Evolutionary conservation across 2,113 vertebrate species (phyloP).

Genomic region (Tragulus kanchil): DNA sequence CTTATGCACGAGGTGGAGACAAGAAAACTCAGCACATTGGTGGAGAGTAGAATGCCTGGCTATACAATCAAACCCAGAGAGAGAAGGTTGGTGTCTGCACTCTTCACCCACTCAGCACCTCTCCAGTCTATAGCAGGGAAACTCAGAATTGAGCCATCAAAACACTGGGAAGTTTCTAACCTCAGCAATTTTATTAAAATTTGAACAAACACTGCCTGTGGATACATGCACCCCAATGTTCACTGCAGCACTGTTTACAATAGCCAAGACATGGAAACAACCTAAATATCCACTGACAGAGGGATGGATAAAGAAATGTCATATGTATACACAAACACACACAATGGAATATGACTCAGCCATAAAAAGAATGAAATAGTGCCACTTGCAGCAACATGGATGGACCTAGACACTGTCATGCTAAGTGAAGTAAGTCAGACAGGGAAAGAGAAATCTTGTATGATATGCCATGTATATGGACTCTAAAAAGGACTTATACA

Average conservation of each 20-base stretch:
- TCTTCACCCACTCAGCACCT: background rate
- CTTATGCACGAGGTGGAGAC: conserved; percentile 19
- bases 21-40: background rate
- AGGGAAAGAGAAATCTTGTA: background rate
- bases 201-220: background rate
- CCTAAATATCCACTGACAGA: background rate
- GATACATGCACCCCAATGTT: background rate
- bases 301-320: background rate
- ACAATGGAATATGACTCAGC: background rate
- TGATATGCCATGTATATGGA: background rate
- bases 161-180: background rate
- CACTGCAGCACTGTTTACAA: background rate
- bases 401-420: background rate
- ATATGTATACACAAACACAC: background rate
- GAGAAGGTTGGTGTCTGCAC: background rate
- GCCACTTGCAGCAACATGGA: background rate
- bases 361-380: background rate
- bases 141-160: background rate
- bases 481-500: background rate
- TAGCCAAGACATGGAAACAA: background rate
- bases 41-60: background rate
- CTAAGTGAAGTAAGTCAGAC: background rate
- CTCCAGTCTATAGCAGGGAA: background rate
- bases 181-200: background rate
- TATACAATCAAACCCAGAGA: background rate